Evolutionary conservation across 2,797 vertebrate genomes (phyloP).

Genomic region (Acanthornis magna): DNA sequence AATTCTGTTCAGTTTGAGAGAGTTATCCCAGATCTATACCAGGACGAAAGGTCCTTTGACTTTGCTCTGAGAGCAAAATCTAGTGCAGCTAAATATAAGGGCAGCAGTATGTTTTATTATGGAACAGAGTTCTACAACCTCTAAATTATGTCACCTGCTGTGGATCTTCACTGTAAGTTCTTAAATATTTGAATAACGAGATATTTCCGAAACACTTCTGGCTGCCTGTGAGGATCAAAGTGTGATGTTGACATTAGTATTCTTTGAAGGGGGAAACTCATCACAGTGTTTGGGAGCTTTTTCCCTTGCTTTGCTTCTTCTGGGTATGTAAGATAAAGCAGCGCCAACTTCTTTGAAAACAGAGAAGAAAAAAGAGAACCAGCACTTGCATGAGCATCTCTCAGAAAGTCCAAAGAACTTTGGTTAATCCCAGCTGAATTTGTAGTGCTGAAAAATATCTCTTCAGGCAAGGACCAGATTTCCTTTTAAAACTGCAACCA

Average conservation of each 20-base stretch:
- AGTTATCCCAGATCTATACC: slow-evolving; percentile 23
- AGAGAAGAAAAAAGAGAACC: background rate
- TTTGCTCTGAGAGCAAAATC: background rate
- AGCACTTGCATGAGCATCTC: background rate
- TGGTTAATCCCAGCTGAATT: background rate
- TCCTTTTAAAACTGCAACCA: background rate
- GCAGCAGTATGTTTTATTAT: background rate
- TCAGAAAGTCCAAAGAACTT: background rate
- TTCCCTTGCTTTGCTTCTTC: background rate
- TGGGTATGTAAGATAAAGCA: background rate
- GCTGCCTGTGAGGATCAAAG: slow-evolving; percentile 14
- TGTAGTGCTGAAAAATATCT: background rate
- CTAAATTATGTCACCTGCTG: background rate
- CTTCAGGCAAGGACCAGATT: background rate
- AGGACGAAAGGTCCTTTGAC: slow-evolving; percentile 8
- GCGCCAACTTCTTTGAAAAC: background rate
- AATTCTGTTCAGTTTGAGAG: slow-evolving; percentile 28
- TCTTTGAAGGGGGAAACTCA: slow-evolving; percentile 9
- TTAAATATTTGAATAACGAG: slow-evolving; percentile 46
- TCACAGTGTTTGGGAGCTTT: background rate
- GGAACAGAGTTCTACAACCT: background rate
- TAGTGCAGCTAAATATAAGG: background rate
- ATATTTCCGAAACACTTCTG: slow-evolving; percentile 35
- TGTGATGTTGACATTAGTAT: background rate
- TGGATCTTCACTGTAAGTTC: background rate